Evolutionary conservation across 2,113 vertebrate genomes (phyloP).

Genomic region (Poecilia latipinna): DNA sequence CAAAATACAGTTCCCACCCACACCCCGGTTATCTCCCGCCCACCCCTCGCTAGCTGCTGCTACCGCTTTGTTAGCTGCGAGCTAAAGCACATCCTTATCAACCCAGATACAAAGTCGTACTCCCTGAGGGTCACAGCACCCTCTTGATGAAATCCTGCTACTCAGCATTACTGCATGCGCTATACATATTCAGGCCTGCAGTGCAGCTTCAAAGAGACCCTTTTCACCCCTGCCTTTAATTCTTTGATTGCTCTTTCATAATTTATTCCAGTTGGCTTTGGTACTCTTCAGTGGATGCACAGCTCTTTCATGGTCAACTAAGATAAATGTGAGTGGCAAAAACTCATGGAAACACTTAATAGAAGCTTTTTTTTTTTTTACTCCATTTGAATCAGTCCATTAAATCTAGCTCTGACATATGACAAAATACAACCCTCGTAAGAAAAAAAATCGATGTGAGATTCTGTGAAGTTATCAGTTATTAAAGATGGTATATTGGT

Average conservation of each 20-base stretch:
- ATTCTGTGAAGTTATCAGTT: not conserved
- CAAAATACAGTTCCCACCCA: constrained; percentile 18
- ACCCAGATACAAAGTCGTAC: constrained; percentile 29
- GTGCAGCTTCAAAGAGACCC: constrained; percentile 48
- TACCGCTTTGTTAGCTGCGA: constrained; percentile 45
- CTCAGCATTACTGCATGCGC: constrained; percentile 47
- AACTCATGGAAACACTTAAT: not conserved
- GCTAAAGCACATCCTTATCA: constrained; percentile 52
- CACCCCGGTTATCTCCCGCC: constrained; percentile 28
- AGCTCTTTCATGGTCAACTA: not conserved
- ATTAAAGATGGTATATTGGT: not conserved
- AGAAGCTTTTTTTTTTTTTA: not conserved
- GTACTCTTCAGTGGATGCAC: not conserved
- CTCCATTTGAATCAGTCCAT: too few species aligned
- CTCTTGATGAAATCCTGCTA: constrained; percentile 44
- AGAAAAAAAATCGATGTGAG: not conserved
- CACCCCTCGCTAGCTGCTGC: not conserved
- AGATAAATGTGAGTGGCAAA: not conserved
- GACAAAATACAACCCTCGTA: not conserved
- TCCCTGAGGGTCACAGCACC: constrained; percentile 44
- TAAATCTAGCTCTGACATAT: not conserved
- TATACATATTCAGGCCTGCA: constrained; percentile 57
- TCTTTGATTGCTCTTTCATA: constrained; percentile 19
- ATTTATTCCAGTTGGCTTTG: constrained; percentile 13
- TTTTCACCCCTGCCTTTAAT: constrained; percentile 42